Evolutionary conservation across 2,888 invertebrate genomes (phyloP).

Genomic region (Priocnemis perturbator): DNA sequence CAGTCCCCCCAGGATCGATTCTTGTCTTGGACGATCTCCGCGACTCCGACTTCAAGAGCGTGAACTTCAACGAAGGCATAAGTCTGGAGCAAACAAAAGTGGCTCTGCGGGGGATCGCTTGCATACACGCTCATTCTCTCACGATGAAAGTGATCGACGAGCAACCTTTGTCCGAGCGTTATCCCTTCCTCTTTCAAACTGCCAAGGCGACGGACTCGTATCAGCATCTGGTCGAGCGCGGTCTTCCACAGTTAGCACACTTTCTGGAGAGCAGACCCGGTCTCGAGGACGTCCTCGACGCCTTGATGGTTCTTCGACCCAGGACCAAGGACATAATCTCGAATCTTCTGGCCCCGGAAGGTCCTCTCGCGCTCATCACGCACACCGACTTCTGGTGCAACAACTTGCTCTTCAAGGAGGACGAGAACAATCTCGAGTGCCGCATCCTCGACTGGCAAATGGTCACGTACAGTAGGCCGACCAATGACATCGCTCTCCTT

Average conservation of each 20-base stretch:
- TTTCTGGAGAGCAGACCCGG: constrained; percentile 83
- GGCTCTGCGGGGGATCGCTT: constrained; percentile 84
- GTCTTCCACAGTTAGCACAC: constrained; percentile 84
- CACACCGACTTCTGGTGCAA: constrained; percentile 92
- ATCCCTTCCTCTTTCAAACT: constrained; percentile 86
- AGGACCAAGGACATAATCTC: constrained; percentile 85
- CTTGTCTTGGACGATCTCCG: constrained; percentile 86
- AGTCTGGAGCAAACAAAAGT: constrained; percentile 81
- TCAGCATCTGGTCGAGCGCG: constrained; percentile 86
- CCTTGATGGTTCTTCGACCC: constrained; percentile 79
- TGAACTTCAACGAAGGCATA: constrained; percentile 83
- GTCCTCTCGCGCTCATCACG: constrained; percentile 85
- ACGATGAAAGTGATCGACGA: constrained; percentile 79
- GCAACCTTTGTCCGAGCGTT: constrained; percentile 77
- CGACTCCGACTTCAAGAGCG: constrained; percentile 80
- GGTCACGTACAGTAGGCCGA: constrained; percentile 86
- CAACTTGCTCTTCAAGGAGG: constrained; percentile 81
- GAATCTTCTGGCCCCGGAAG: constrained; percentile 82
- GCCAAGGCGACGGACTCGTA: constrained; percentile 88
- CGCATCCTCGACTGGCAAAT: constrained; percentile 90
- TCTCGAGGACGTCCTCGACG: constrained; percentile 79
- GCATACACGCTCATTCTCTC: constrained; percentile 85
- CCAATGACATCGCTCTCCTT: constrained; percentile 86
- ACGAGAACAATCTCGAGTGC: constrained; percentile 76
- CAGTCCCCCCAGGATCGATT: constrained; percentile 80